These are phyloP conservation scores for Sinhomidia bicolor DNA, from an alignment of 2,888 invertebrate species.

Conservation along the genomic window DNA sequence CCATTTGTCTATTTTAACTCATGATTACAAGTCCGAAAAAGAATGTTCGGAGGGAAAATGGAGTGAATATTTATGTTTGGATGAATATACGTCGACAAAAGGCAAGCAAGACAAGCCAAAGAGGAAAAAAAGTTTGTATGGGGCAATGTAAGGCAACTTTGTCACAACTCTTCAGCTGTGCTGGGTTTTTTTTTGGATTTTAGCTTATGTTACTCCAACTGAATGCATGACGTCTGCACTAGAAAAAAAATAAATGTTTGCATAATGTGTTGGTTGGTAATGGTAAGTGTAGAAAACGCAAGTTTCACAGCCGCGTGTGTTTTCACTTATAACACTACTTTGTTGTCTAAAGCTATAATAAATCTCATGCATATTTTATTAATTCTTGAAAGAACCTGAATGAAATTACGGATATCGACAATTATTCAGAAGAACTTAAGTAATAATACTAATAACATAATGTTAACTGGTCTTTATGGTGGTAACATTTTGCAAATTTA, in stretches of 20 bases:
- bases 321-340: slow-evolving; percentile 11
- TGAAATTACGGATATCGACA: slow-evolving; percentile 11
- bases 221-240: slow-evolving; percentile 6
- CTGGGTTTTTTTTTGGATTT: no score
- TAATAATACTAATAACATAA: not conserved
- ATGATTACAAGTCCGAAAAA: slow-evolving; percentile 62
- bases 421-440: not conserved
- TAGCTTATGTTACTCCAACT: not conserved
- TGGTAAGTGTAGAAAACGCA: no score
- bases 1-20: slow-evolving; percentile 73
- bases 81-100: slow-evolving; percentile 23
- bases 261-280: slow-evolving; percentile 19
- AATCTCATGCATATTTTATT: slow-evolving; percentile 28
- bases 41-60: slow-evolving; percentile 47
- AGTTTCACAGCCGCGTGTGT: not conserved
- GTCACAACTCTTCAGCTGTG: not conserved
- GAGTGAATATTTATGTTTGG: slow-evolving; percentile 35
- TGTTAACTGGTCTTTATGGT: slow-evolving; percentile 12
- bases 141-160: not conserved
- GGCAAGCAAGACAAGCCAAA: slow-evolving; percentile 2
- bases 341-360: not conserved
- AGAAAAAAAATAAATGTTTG: slow-evolving; percentile 6
- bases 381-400: not conserved
- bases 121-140: slow-evolving; percentile 10
- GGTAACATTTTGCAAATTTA: slow-evolving; percentile 1